A percentile compares a stretch with the other conserved stretches of the same genome.
Evolutionary conservation across 2,113 vertebrate genomes (phyloP).

Genomic region (Cyprinodon variegatus): DNA sequence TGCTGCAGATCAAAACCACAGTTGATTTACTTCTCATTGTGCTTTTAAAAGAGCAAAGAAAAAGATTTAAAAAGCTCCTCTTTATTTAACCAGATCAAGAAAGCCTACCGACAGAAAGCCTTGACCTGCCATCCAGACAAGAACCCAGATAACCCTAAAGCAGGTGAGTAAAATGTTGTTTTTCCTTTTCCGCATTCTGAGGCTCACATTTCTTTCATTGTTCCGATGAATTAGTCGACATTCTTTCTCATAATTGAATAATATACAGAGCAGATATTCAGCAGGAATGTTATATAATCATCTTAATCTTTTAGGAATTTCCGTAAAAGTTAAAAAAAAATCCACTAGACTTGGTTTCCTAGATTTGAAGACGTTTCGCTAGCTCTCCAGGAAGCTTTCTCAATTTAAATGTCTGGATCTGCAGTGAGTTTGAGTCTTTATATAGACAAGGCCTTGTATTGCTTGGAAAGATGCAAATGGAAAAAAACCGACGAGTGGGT

Average conservation of each 20-base stretch:
- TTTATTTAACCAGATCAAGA: constrained; percentile 88
- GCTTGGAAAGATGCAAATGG: too few species aligned
- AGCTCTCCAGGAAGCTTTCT: too few species aligned
- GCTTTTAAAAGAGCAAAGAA: constrained; percentile 8
- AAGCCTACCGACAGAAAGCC: constrained; percentile 92
- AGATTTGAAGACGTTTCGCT: too few species aligned
- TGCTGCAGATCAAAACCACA: not conserved
- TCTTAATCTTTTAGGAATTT: too few species aligned
- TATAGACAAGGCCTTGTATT: too few species aligned
- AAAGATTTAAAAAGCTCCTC: not conserved
- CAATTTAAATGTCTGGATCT: too few species aligned
- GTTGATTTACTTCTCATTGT: constrained; percentile 27
- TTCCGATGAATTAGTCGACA: constrained; percentile 18
- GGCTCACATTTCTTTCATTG: constrained; percentile 3
- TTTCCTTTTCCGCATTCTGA: not conserved
- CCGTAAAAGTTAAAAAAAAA: too few species aligned
- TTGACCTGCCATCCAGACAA: constrained; percentile 96
- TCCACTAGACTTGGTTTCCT: too few species aligned
- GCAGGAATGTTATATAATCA: too few species aligned
- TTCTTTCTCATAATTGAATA: not conserved
- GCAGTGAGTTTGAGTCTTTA: too few species aligned
- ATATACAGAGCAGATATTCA: not conserved
- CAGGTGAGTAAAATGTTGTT: constrained; percentile 80
- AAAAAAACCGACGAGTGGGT: too few species aligned
- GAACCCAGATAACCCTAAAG: constrained; percentile 94